phyloP scores from a whole-genome alignment of 1,140 invertebrate species.

The Arion vulgaris region DNA sequence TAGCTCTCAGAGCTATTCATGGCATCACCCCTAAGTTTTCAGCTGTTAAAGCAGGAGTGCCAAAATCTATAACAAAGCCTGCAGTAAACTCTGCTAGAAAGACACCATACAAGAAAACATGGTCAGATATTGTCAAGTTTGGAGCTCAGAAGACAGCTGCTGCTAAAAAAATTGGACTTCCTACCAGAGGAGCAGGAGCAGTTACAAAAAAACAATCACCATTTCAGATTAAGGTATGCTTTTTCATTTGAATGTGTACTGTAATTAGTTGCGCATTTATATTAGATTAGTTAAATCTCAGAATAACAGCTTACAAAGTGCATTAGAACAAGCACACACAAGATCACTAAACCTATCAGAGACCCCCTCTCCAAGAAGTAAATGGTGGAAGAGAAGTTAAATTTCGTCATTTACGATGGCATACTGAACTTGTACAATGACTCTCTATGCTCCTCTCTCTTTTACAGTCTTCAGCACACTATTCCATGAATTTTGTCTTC shows the following conservation, averaged over 20 bases:
- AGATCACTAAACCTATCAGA: no score
- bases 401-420: no score
- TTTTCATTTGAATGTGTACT: neutral
- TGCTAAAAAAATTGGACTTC: neutral
- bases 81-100: constrained; percentile 30
- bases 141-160: constrained; percentile 38
- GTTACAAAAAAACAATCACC: constrained; percentile 35
- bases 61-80: constrained; percentile 25
- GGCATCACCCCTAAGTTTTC: constrained; percentile 55
- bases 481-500: no score
- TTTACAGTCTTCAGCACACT: no score
- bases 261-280: no score
- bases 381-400: no score
- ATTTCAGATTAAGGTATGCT: constrained; percentile 40
- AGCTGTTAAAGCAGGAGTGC: neutral
- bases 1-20: constrained; percentile 63
- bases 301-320: no score
- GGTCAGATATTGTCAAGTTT: constrained; percentile 63
- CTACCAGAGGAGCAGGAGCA: constrained; percentile 22
- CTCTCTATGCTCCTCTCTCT: no score
- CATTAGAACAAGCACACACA: no score
- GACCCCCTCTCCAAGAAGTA: no score
- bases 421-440: no score
- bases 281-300: no score
- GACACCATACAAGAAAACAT: constrained; percentile 44